A percentile compares a stretch with the other conserved stretches of the same genome.
Evolutionary conservation across 2,888 invertebrate species (phyloP).

Genomic region (Pimpla rufipes): DNA sequence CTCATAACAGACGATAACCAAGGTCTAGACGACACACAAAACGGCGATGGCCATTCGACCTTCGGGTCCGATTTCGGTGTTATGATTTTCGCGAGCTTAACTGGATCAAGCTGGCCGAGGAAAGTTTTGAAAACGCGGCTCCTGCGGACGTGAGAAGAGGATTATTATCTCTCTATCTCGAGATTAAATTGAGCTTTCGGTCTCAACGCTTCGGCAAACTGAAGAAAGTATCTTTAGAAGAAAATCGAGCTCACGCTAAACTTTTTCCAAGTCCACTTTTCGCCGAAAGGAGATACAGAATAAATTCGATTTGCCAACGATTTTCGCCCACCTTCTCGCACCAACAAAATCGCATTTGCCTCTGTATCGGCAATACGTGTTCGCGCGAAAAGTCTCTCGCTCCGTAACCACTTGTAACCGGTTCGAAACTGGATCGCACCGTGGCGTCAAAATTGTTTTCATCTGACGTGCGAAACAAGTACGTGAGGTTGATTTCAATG

Average conservation of each 20-base stretch:
- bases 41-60: background rate
- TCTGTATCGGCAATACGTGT: conserved; percentile 8
- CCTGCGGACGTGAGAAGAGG: background rate
- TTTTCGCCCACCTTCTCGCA: background rate
- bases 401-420: conserved; percentile 14
- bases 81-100: background rate
- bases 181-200: background rate
- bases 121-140: background rate
- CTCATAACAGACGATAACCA: conserved; percentile 11
- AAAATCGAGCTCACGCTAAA: background rate
- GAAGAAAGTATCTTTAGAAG: background rate
- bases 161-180: background rate
- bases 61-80: conserved; percentile 8
- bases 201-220: background rate
- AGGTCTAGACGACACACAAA: conserved; percentile 34
- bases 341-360: background rate
- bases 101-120: conserved; percentile 4
- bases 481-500: conserved; percentile 24
- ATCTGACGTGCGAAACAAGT: conserved; percentile 1
- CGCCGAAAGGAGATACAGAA: background rate
- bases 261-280: background rate
- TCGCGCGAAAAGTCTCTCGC: conserved; percentile 6
- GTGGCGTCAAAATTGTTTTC: conserved; percentile 26
- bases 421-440: background rate
- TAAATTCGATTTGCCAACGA: background rate